Conservation (phyloP, 2,888 invertebrate genomes). For the Acanthoscelides obtectus region DNA sequence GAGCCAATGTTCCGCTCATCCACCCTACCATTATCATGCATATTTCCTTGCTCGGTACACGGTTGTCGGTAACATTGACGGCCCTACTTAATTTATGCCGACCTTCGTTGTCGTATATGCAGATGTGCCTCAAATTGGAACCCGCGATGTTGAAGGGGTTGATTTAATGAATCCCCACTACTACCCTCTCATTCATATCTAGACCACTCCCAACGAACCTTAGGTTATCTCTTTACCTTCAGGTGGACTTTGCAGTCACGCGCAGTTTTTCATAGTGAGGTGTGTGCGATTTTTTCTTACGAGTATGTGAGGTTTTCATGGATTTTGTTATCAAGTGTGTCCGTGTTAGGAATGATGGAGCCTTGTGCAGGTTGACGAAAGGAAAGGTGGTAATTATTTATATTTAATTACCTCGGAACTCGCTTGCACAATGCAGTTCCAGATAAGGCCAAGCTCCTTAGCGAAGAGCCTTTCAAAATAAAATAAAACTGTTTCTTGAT, state of each 20-base stretch:
- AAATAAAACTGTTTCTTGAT: no score
- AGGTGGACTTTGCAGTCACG: background rate
- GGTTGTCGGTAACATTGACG: background rate
- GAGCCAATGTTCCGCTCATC: background rate
- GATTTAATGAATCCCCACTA: conserved; percentile 30
- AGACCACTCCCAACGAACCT: conserved; percentile 28
- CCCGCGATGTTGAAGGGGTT: conserved; percentile 36
- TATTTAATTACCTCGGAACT: no score
- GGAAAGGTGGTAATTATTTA: no score
- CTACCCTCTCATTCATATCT: conserved; percentile 15
- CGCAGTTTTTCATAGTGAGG: background rate
- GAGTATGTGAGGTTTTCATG: background rate
- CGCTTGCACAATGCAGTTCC: no score
- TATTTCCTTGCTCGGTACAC: conserved; percentile 26
- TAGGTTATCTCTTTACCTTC: background rate
- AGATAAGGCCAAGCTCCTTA: no score
- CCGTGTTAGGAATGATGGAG: no score
- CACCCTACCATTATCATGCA: conserved; percentile 38
- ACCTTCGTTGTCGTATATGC: conserved; percentile 37
- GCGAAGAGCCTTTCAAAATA: no score
- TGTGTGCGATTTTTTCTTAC: background rate
- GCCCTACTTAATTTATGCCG: conserved; percentile 34
- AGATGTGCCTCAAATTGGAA: conserved; percentile 40
- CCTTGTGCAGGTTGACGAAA: no score
- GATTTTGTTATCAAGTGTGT: no score